Conservation (phyloP, 2,888 invertebrate species). For the Unio pictorum region DNA sequence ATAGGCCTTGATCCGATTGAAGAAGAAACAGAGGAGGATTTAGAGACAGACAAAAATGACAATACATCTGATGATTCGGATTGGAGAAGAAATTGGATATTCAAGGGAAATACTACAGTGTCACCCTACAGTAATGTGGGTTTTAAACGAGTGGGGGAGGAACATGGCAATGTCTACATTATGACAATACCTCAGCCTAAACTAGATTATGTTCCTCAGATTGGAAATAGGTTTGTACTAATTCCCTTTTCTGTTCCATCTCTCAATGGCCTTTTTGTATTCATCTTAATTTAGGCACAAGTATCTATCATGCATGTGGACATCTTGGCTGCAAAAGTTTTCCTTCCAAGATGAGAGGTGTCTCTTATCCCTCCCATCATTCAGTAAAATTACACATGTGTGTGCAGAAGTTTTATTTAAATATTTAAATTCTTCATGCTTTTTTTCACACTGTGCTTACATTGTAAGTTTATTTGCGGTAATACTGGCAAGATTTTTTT, state of each 20-base stretch:
- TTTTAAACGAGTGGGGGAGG: conserved; percentile 27
- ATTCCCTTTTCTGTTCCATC: neutral
- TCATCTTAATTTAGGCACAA: neutral
- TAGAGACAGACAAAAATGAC: conserved; percentile 45
- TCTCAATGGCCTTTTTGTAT: neutral
- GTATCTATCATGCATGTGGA: no score
- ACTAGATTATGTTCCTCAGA: conserved; percentile 37
- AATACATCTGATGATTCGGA: conserved; percentile 19
- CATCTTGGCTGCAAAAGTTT: no score
- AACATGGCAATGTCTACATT: conserved; percentile 41
- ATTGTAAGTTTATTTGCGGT: no score
- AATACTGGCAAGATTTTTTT: no score
- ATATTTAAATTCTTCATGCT: no score
- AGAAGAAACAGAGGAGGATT: conserved; percentile 61
- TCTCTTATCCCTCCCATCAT: no score
- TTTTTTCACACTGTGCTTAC: no score
- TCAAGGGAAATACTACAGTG: conserved; percentile 39
- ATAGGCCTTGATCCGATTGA: conserved; percentile 48
- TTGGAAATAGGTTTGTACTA: conserved; percentile 54
- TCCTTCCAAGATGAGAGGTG: no score
- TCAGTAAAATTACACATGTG: no score
- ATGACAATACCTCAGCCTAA: conserved; percentile 53
- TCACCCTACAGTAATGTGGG: conserved; percentile 45
- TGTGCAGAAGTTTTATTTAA: no score
- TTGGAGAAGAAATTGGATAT: conserved; percentile 62